phyloP scores from a whole-genome alignment of 2,888 invertebrate genomes.

The Parnassius orleans region DNA sequence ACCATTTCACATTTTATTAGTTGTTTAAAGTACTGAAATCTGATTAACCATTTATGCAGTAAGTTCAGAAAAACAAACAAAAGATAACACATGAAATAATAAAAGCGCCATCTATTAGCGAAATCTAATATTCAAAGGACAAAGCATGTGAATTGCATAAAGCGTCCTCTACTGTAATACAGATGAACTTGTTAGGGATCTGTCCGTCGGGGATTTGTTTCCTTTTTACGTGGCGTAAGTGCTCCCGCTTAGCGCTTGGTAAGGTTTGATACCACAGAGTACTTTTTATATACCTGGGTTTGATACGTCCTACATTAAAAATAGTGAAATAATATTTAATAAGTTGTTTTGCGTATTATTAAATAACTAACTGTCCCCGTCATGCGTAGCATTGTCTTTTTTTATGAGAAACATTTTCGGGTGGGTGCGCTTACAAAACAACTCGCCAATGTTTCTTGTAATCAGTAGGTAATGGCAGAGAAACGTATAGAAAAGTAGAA shows the following conservation, averaged over 20 bases:
- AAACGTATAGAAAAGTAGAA: too few species aligned
- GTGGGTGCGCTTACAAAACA: too few species aligned
- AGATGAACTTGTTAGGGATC: not conserved
- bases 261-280: not conserved
- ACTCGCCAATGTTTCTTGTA: too few species aligned
- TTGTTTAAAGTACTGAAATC: too few species aligned
- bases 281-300: not conserved
- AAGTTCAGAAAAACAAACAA: not conserved
- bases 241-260: slow-evolving; percentile 11
- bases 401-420: too few species aligned
- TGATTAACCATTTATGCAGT: too few species aligned
- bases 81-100: too few species aligned
- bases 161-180: slow-evolving; percentile 17
- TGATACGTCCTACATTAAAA: not conserved
- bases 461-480: too few species aligned
- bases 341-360: not conserved
- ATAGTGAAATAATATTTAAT: not conserved
- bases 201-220: not conserved
- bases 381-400: too few species aligned
- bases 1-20: too few species aligned
- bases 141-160: not conserved
- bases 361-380: too few species aligned
- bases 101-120: slow-evolving; percentile 14
- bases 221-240: slow-evolving; percentile 3
- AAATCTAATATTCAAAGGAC: not conserved